Conservation (phyloP, 2,797 vertebrate genomes). For the Rhynchonycteris naso region DNA sequence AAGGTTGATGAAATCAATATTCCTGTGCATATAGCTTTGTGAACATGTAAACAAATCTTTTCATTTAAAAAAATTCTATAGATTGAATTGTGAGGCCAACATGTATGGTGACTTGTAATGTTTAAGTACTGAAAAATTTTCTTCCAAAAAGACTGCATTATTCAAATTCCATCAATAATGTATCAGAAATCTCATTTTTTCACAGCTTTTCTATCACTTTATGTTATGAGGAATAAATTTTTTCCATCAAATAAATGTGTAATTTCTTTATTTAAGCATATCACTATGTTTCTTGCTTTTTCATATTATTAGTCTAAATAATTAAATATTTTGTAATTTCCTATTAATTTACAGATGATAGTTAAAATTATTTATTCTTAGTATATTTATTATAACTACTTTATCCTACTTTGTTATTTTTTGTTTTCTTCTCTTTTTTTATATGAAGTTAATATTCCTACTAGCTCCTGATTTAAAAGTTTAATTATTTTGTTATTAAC, state of each 20-base stretch:
- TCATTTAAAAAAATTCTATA: background rate
- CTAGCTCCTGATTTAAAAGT: constrained; percentile 1
- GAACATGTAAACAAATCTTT: background rate
- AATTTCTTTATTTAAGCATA: background rate
- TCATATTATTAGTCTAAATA: background rate
- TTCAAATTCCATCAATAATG: background rate
- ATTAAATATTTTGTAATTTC: constrained; percentile 1
- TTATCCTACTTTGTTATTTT: background rate
- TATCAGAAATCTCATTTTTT: background rate
- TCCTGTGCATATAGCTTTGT: background rate
- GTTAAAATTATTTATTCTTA: constrained; percentile 31
- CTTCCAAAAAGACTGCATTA: background rate
- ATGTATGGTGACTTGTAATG: background rate
- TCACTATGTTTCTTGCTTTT: constrained; percentile 1
- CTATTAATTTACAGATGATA: background rate
- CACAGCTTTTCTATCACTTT: background rate
- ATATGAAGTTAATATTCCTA: background rate
- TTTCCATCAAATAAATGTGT: background rate
- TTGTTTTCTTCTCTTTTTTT: background rate
- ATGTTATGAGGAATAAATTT: background rate
- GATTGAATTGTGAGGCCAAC: background rate
- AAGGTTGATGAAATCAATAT: constrained; percentile 16
- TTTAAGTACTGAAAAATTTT: background rate
- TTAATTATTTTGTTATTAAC: constrained; percentile 28
- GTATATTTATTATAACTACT: background rate